Evolutionary conservation across 2,888 invertebrate species (phyloP).

Genomic region (Amiota mariae): DNA sequence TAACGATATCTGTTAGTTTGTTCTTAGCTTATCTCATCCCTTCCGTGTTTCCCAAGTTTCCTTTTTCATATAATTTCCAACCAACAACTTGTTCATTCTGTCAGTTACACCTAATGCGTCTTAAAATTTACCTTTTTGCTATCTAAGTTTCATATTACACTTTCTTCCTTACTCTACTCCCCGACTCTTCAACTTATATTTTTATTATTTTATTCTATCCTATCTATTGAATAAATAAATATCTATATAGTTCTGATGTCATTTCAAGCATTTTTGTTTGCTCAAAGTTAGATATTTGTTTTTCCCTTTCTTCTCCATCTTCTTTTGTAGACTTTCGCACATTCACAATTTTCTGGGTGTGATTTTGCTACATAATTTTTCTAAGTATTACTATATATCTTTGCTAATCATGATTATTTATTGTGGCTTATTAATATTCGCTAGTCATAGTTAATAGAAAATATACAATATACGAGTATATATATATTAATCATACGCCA

Average conservation of each 20-base stretch:
- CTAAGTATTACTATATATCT: constrained; percentile 44
- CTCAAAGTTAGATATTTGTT: constrained; percentile 29
- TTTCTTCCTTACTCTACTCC: neutral
- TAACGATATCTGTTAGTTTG: no score
- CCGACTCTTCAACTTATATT: neutral
- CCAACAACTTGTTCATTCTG: no score
- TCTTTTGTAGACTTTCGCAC: neutral
- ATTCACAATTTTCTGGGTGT: neutral
- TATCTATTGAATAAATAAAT: neutral
- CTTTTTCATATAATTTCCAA: no score
- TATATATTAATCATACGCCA: constrained; percentile 43
- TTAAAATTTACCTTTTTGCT: no score
- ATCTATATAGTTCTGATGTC: constrained; percentile 25
- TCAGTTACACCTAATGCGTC: no score
- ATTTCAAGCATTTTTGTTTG: constrained; percentile 22
- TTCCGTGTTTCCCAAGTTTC: no score
- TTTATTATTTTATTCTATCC: neutral
- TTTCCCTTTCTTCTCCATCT: neutral
- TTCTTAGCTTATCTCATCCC: no score
- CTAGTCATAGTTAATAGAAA: constrained; percentile 53
- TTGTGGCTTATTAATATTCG: constrained; percentile 38
- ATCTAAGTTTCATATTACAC: no score
- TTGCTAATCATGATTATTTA: constrained; percentile 36
- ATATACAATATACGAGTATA: neutral
- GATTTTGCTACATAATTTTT: constrained; percentile 8